Evolutionary conservation across 2,113 vertebrate genomes (phyloP).

Genomic region (Chascanopsetta lugubris): DNA sequence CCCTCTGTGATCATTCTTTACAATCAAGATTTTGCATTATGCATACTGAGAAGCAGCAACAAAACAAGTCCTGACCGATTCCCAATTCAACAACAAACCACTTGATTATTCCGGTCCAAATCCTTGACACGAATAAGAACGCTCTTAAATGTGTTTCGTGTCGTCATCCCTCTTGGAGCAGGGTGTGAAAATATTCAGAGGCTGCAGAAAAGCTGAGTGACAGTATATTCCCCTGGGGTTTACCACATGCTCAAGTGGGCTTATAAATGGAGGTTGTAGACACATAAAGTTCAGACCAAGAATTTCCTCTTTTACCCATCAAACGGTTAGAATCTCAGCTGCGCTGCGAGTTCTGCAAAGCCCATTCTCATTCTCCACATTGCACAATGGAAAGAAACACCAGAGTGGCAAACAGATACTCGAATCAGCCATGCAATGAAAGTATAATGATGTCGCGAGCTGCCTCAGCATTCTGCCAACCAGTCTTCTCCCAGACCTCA

Average conservation of each 20-base stretch:
- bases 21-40: constrained; percentile 25
- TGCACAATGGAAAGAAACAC: constrained; percentile 60
- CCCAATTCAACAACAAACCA: neutral
- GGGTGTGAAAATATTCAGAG: constrained; percentile 16
- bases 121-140: neutral
- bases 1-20: constrained; percentile 16
- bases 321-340: constrained; percentile 5
- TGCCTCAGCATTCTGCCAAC: constrained; percentile 44
- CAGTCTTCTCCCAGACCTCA: constrained; percentile 68
- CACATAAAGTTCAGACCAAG: constrained; percentile 21
- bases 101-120: neutral
- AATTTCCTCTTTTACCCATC: constrained; percentile 23
- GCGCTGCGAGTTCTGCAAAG: constrained; percentile 51
- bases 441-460: constrained; percentile 50
- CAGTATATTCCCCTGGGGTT: constrained; percentile 34
- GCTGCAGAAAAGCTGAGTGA: constrained; percentile 15
- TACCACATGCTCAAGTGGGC: constrained; percentile 48
- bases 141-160: neutral
- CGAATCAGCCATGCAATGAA: constrained; percentile 49
- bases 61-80: neutral
- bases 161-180: neutral
- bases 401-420: constrained; percentile 43
- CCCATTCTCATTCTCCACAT: constrained; percentile 39
- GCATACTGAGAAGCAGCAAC: neutral
- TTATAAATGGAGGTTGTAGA: constrained; percentile 40